Evolutionary conservation across 2,113 vertebrate genomes (phyloP).

Genomic region (Smithornis capensis): DNA sequence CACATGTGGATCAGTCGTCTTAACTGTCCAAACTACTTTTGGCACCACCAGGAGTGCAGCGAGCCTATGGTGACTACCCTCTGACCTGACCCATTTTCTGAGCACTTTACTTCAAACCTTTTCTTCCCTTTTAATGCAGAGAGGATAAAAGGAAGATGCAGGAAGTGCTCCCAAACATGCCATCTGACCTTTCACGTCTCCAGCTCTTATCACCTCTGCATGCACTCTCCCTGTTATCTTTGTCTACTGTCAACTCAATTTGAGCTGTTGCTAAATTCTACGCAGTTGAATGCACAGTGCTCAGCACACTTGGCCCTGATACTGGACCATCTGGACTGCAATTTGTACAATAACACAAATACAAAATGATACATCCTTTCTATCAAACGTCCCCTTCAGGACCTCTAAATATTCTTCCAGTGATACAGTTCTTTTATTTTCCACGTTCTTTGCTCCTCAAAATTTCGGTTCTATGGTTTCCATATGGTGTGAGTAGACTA

Average conservation of each 20-base stretch:
- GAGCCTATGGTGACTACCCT: not conserved
- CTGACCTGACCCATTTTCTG: not conserved
- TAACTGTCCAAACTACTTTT: constrained; percentile 16
- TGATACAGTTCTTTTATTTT: not conserved
- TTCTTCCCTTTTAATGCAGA: not conserved
- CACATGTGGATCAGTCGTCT: not conserved
- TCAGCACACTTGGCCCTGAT: not conserved
- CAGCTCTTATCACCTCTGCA: not conserved
- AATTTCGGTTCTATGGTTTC: not conserved
- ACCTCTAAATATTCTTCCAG: constrained; percentile 14
- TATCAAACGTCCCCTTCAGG: not conserved
- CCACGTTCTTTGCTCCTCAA: not conserved
- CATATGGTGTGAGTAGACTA: not conserved
- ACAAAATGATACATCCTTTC: constrained; percentile 8
- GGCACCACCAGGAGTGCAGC: not conserved
- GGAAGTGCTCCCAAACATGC: not conserved
- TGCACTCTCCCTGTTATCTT: not conserved
- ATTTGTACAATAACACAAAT: constrained; percentile 9
- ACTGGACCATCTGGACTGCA: not conserved
- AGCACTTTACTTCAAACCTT: not conserved
- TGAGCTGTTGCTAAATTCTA: not conserved
- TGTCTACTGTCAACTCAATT: not conserved
- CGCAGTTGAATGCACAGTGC: not conserved
- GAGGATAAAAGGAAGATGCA: not conserved
- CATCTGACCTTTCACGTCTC: not conserved